Evolutionary conservation across 1,140 invertebrate species (phyloP).

Genomic region (Conus ventricosus): DNA sequence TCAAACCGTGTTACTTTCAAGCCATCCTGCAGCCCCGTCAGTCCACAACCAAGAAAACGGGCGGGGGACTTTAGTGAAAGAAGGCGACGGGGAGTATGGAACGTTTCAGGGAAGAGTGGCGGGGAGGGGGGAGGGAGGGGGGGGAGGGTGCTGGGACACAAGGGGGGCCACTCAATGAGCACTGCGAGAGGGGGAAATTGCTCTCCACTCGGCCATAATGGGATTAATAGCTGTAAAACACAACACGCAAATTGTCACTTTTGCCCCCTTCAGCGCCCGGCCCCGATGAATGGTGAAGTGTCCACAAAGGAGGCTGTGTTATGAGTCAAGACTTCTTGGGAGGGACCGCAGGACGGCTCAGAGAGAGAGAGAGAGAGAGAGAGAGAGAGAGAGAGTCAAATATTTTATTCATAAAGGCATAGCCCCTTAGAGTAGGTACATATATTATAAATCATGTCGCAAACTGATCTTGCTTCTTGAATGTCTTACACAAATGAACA

Average conservation of each 20-base stretch:
- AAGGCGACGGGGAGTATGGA: not conserved
- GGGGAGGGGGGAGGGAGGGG: not conserved
- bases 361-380: constrained; percentile 37
- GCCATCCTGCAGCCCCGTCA: too few species aligned
- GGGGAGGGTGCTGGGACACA: not conserved
- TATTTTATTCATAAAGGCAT: too few species aligned
- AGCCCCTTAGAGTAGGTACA: too few species aligned
- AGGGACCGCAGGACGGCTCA: constrained; percentile 27
- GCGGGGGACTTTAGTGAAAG: not conserved
- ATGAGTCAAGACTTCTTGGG: constrained; percentile 31
- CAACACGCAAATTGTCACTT: constrained; percentile 25
- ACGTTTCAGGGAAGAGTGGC: not conserved
- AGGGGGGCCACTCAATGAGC: not conserved
- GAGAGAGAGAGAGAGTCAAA: constrained; percentile 23
- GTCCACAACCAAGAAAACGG: not conserved
- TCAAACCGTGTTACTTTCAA: too few species aligned
- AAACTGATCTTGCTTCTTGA: too few species aligned
- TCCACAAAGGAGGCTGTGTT: constrained; percentile 30
- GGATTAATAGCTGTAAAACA: constrained; percentile 40
- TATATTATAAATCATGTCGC: too few species aligned
- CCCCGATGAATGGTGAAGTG: constrained; percentile 28
- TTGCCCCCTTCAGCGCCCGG: not conserved
- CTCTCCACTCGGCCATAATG: not conserved
- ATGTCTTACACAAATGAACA: not conserved
- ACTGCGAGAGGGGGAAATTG: constrained; percentile 17